Evolutionary conservation across 2,797 vertebrate species (phyloP).

Genomic region (Amblyopsis hoosieri): DNA sequence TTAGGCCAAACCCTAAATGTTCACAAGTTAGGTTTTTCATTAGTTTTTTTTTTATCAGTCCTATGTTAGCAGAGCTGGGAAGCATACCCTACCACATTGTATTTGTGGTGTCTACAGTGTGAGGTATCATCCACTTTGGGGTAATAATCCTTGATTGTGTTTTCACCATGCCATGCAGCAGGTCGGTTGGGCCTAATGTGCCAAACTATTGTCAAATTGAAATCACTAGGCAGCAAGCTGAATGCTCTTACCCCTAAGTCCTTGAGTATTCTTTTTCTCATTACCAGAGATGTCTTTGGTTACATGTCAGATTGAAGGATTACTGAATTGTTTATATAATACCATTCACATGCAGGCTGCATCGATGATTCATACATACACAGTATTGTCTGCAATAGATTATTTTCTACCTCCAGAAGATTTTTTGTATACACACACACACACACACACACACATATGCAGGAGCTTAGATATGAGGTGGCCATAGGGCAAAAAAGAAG

Average conservation of each 20-base stretch:
- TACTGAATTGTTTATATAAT: no score
- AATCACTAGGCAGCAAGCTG: slow-evolving; percentile 36
- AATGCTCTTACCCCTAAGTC: slow-evolving; percentile 1
- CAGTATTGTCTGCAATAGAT: no score
- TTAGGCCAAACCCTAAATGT: no score
- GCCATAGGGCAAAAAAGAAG: not conserved
- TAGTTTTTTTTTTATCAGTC: not conserved
- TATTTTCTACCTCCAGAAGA: no score
- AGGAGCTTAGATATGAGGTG: not conserved
- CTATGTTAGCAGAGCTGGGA: not conserved
- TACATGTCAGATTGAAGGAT: no score
- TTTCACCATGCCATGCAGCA: slow-evolving; percentile 22
- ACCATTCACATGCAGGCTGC: no score
- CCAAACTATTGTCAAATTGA: slow-evolving; percentile 40
- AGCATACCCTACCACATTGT: not conserved
- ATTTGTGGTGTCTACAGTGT: not conserved
- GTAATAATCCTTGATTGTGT: slow-evolving; percentile 29
- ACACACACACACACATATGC: no score
- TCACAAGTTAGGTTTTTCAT: no score
- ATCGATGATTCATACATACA: no score
- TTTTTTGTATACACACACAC: not conserved
- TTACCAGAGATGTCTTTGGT: not conserved
- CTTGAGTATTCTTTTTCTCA: slow-evolving; percentile 1
- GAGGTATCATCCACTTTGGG: not conserved
- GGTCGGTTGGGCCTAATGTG: slow-evolving; percentile 23